These are phyloP conservation scores for Liolophura sinensis DNA, from an alignment of 1,140 invertebrate genomes.

Conservation along the genomic window DNA sequence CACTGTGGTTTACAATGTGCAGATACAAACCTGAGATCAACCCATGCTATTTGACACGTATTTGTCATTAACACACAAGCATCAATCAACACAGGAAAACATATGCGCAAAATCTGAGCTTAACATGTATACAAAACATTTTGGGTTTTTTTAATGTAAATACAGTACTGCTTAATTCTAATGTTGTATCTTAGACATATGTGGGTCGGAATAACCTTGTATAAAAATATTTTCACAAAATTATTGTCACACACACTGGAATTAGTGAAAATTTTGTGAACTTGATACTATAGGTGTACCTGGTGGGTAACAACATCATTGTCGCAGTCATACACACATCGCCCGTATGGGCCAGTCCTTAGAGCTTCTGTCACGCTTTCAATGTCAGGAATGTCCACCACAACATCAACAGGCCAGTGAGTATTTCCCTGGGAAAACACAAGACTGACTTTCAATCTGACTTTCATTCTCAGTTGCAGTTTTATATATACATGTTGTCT, in stretches of 20 bases:
- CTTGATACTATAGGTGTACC: constrained; percentile 34
- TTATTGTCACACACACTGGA: background rate
- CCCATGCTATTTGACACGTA: too few species aligned
- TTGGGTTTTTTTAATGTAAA: too few species aligned
- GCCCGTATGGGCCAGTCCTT: constrained; percentile 53
- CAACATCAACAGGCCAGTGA: constrained; percentile 51
- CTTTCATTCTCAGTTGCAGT: too few species aligned
- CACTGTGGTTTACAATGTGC: too few species aligned
- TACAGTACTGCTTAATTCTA: background rate
- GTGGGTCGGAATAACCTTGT: background rate
- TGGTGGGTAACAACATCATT: constrained; percentile 61
- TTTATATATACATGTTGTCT: too few species aligned
- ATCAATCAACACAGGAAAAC: too few species aligned
- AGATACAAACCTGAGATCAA: too few species aligned
- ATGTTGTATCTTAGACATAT: background rate
- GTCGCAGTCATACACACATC: constrained; percentile 60
- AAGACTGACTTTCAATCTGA: too few species aligned
- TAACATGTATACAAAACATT: too few species aligned
- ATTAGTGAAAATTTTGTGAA: background rate
- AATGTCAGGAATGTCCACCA: constrained; percentile 49
- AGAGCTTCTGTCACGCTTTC: constrained; percentile 55
- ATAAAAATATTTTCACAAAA: background rate
- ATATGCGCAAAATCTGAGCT: too few species aligned
- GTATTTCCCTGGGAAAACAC: constrained; percentile 33
- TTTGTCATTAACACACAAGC: too few species aligned